Base-by-base conservation (phyloP, 2,113 vertebrate species). In the Hemicordylus capensis region DNA sequence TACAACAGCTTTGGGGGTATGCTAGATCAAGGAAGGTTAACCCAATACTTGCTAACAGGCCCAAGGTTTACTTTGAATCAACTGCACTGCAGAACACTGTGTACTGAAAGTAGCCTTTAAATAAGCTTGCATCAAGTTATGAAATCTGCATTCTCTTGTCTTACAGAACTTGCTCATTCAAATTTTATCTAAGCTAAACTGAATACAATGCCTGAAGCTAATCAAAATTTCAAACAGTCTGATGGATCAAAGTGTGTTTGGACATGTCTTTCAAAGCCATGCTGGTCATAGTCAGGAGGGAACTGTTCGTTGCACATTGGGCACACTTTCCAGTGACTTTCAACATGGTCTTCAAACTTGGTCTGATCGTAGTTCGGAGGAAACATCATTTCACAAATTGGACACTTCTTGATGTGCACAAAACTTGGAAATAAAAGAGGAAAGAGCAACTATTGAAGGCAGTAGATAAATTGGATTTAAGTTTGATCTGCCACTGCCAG, bases 281-380 rank as follows among this genome's bases (percentile, higher is more conserved):
- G 97, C 96, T 99, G 99, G 92, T 99, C 97, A 0, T 97, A 99
- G 96, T 99, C 98, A 0, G 98, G 98, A 0, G 98, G 97, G 93
- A 99, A 99, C 96, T 99, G 99, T 96, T 99, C 97, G 0, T 97
- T 97, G 97, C 99, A 99, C 98, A 99, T 98, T 24, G 99, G 99
- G 86, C 99, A 99, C 87, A 98, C 98, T 93, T 99, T 99, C 99
- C 99, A 99, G 96, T 99, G 99, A 90, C 98, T 99, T 94, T 99
- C 98, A 46, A 99, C 99, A 0, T 99, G 98, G 59, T 98, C 98
- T 94, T 99, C 99, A 34, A 99, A 99, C 94, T 99, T 99, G 90
- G 95, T 97, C 97, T 99, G 99, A 87, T 99, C 98, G 0, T 99
- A 99, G 96, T 99, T 98, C 0, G 99, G 99, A 2, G 99, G 99